Evolutionary conservation across 2,888 invertebrate species (phyloP).

Genomic region (Parthenolecanium corni): DNA sequence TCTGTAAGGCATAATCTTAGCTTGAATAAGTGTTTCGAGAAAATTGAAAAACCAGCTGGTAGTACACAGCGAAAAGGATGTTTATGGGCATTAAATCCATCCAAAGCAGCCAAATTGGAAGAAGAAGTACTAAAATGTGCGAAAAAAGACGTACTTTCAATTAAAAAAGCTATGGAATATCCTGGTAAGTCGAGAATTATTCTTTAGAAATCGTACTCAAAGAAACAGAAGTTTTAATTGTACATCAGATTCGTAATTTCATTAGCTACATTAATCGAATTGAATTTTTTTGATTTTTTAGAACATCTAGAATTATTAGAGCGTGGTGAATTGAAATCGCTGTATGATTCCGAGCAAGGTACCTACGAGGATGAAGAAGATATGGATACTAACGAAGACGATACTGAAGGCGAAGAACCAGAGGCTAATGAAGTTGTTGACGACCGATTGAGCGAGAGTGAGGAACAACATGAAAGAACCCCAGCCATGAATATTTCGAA

Average conservation of each 20-base stretch:
- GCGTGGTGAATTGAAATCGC: conserved; percentile 67
- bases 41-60: conserved; percentile 87
- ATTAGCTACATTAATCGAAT: too few species aligned
- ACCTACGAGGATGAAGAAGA: conserved; percentile 13
- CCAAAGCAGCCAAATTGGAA: conserved; percentile 91
- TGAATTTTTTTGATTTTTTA: conserved; percentile 35
- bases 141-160: conserved; percentile 83
- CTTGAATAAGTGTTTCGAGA: conserved; percentile 95
- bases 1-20: conserved; percentile 95
- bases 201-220: too few species aligned
- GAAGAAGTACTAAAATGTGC: conserved; percentile 97
- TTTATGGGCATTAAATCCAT: conserved; percentile 93
- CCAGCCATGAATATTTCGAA: conserved; percentile 19
- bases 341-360: conserved; percentile 16
- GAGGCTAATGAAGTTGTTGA: conserved; percentile 13
- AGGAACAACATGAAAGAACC: neutral
- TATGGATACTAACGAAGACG: conserved; percentile 10
- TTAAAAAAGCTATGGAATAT: conserved; percentile 85
- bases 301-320: conserved; percentile 72
- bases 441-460: conserved; percentile 12
- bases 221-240: too few species aligned
- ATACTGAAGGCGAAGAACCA: conserved; percentile 8
- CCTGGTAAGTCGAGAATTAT: conserved; percentile 66
- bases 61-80: conserved; percentile 55
- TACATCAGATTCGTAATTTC: too few species aligned